Conservation (phyloP, 1,140 invertebrate genomes). For the Chironomus striatipennis region DNA sequence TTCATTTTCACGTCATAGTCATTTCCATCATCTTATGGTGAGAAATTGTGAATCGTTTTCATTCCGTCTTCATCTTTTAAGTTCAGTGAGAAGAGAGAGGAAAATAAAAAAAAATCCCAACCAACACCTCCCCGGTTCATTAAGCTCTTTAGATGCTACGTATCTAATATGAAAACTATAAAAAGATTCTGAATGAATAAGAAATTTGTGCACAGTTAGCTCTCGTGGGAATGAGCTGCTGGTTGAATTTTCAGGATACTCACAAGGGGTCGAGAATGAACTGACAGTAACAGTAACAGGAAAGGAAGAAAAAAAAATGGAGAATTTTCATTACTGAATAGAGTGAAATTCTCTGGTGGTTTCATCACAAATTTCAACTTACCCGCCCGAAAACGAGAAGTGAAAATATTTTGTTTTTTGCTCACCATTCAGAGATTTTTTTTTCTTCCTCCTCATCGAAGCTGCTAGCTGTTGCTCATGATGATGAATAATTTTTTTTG, state of each 20-base stretch:
- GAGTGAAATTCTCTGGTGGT: not conserved
- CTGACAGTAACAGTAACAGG: no score
- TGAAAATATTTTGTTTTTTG: no score
- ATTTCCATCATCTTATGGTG: not conserved
- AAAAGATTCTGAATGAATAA: no score
- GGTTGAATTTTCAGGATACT: not conserved
- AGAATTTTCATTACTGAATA: no score
- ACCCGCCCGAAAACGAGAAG: no score
- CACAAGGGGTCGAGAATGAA: not conserved
- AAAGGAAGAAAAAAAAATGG: no score
- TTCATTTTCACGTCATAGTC: not conserved
- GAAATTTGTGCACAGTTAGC: not conserved
- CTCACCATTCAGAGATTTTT: not conserved
- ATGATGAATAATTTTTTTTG: not conserved
- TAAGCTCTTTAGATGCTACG: not conserved
- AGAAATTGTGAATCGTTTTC: not conserved
- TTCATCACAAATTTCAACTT: not conserved
- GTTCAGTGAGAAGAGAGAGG: no score
- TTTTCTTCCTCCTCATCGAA: not conserved
- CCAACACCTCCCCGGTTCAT: not conserved
- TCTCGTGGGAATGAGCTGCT: not conserved
- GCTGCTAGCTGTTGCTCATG: not conserved
- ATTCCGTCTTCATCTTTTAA: not conserved
- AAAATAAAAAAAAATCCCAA: no score
- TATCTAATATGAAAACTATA: not conserved